Conservation (phyloP, 2,888 invertebrate species). For the Arge pagana region DNA sequence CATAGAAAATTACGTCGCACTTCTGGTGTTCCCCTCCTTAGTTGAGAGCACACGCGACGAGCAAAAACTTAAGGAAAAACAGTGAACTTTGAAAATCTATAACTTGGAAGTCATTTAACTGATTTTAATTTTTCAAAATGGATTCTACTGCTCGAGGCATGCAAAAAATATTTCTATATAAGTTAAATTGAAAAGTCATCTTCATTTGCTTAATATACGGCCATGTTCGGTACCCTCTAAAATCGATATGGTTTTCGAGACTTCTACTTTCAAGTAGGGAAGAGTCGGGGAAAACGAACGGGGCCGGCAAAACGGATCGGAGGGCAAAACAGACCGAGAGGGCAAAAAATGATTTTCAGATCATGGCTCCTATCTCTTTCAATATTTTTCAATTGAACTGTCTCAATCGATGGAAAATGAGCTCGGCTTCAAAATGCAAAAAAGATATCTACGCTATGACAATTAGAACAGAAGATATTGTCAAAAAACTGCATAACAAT, state of each 20-base stretch:
- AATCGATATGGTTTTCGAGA: slow-evolving; percentile 10
- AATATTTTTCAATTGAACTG: too few relatives aligned
- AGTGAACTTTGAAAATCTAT: slow-evolving; percentile 8
- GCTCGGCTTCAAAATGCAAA: too few relatives aligned
- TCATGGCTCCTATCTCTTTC: too few relatives aligned
- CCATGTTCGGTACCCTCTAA: slow-evolving; percentile 8
- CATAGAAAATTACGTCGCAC: too few relatives aligned
- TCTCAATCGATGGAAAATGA: too few relatives aligned
- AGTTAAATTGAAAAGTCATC: slow-evolving; percentile 4
- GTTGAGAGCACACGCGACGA: slow-evolving; percentile 5
- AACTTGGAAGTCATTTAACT: slow-evolving; percentile 1
- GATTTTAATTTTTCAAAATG: slow-evolving; percentile 12
- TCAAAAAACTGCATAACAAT: too few relatives aligned
- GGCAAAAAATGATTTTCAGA: too few relatives aligned
- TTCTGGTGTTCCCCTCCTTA: too few relatives aligned
- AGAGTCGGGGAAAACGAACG: not conserved
- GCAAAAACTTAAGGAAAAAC: slow-evolving; percentile 16
- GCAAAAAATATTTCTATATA: slow-evolving; percentile 1
- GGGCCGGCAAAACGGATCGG: too few relatives aligned
- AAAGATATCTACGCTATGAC: too few relatives aligned
- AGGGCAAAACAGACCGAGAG: too few relatives aligned
- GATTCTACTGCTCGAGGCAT: slow-evolving; percentile 4
- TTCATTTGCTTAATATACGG: slow-evolving; percentile 5
- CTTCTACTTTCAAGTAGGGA: slow-evolving; percentile 1
- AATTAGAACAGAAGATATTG: too few relatives aligned